Evolutionary conservation across 2,797 vertebrate genomes (phyloP), one percentile per base, ranked within the genome.

Genomic region (Amblyopsis hoosieri): DNA sequence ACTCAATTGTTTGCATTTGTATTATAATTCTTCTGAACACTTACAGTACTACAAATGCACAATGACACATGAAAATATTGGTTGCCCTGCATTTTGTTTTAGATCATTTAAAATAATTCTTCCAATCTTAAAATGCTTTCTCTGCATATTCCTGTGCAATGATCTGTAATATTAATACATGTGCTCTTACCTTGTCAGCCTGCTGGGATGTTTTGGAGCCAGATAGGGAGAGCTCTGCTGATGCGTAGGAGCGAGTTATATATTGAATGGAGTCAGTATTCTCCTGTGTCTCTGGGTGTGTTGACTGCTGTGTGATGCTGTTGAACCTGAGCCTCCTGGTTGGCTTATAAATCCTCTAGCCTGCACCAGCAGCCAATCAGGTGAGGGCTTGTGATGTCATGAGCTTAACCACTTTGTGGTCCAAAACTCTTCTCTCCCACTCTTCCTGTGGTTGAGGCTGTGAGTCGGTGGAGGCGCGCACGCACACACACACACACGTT

Each of bases 391-490:
- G 82, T 91, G 89, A 91, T 89, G 90, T 92, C 89, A 89, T 89
- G 89, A 85, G 85, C 89, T 91, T 92, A 92, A 93, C 90, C 90
- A 15, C 91, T 65, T 70, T 61, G 33, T 82, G 87, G 87, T 90
- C 88, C 90, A 89, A 82, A 87, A 91, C 87, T 88, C 58, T 76
- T 81, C 82, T 85, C 91, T 90, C 91, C 92, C 93, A 93, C 92
- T 90, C 92, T 92, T 94, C 90, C 92, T 93, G 92, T 92, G 92
- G 90, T 88, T 67, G 63, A 46, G 83, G 79, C 66, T 81, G 83
- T 72, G 81, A 84, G 64, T 73, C 73, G 68, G 75, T 74, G 67
- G 73, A 69, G 67, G 67, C 74, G 80, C 75, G 64, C 5, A 47
- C 58, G 10, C 42, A 64, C 64, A 49, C 60, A 57, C 54, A 51